Conservation (phyloP, 2,797 vertebrate genomes). For the Urosaurus nigricauda region DNA sequence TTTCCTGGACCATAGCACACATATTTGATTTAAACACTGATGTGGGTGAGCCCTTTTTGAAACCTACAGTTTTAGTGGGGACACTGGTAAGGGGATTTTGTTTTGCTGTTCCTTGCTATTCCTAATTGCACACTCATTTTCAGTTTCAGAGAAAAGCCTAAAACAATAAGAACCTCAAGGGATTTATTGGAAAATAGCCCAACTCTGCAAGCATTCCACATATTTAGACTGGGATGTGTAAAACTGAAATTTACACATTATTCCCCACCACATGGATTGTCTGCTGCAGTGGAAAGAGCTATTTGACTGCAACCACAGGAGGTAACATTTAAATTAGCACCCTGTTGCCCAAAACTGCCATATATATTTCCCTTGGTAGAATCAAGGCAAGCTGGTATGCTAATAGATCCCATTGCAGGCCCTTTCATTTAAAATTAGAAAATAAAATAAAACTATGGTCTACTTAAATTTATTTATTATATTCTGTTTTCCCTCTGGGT, state of each 20-base stretch:
- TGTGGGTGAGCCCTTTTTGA: neutral
- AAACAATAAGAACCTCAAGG: neutral
- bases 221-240: neutral
- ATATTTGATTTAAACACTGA: neutral
- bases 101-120: neutral
- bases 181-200: neutral
- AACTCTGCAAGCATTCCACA: neutral
- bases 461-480: slow-evolving; percentile 31
- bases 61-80: neutral
- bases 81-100: neutral
- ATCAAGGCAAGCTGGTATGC: neutral
- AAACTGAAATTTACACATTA: neutral
- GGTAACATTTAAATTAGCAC: slow-evolving; percentile 9
- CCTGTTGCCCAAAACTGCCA: slow-evolving; percentile 3
- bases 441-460: slow-evolving; percentile 10
- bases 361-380: slow-evolving; percentile 7
- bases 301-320: slow-evolving; percentile 18
- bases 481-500: slow-evolving; percentile 8
- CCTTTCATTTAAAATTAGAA: neutral
- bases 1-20: neutral
- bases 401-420: slow-evolving; percentile 20
- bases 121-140: neutral
- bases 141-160: neutral
- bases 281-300: neutral
- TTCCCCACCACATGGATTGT: neutral